phyloP scores from a whole-genome alignment of 2,888 invertebrate species.

The Brenthis daphne region DNA sequence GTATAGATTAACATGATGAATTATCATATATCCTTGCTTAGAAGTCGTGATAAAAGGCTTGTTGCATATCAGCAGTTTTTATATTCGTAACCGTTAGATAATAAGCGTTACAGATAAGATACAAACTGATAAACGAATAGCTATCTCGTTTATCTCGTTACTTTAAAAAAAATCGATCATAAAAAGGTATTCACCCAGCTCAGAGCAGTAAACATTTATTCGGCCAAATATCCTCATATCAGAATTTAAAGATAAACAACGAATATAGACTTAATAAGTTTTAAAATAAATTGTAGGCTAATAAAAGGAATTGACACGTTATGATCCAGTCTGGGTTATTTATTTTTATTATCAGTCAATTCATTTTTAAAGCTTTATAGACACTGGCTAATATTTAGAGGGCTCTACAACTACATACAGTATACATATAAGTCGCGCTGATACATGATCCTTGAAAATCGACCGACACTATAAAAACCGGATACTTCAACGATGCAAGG shows the following conservation, averaged over 20 bases:
- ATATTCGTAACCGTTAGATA: constrained; percentile 23
- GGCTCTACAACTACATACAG: too few species aligned
- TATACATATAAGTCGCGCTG: too few species aligned
- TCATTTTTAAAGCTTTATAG: too few species aligned
- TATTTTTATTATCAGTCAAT: too few species aligned
- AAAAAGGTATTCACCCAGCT: not conserved
- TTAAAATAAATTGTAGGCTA: not conserved
- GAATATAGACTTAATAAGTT: not conserved
- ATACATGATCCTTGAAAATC: too few species aligned
- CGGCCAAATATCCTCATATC: not conserved
- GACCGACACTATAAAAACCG: too few species aligned
- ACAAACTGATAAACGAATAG: constrained; percentile 26
- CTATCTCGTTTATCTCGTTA: constrained; percentile 25
- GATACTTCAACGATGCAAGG: too few species aligned
- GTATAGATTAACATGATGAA: too few species aligned
- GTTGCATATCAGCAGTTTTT: not conserved
- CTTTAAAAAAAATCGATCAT: constrained; percentile 5
- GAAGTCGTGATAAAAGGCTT: constrained; percentile 5
- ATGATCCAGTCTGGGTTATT: too few species aligned
- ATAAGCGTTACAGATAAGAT: constrained; percentile 27
- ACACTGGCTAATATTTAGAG: too few species aligned
- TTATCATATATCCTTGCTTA: not conserved
- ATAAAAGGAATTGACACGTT: too few species aligned
- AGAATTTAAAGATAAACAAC: not conserved
- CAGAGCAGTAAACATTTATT: constrained; percentile 1